phyloP scores from a whole-genome alignment of 2,797 vertebrate genomes.

The Bovichtus variegatus region DNA sequence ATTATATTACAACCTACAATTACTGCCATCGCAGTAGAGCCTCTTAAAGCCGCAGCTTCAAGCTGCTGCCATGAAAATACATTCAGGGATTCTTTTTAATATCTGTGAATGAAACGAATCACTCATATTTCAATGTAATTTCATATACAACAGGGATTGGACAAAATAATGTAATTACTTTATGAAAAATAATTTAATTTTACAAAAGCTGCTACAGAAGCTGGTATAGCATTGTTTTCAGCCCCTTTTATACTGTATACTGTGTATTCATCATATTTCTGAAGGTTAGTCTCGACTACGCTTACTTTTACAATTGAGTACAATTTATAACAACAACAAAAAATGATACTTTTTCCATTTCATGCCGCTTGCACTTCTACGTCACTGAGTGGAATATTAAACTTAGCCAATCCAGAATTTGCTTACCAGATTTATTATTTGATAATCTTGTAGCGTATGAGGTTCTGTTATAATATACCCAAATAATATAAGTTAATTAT shows the following conservation, averaged over 20 bases:
- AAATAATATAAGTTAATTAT: background rate
- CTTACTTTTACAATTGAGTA: no score
- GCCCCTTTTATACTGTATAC: background rate
- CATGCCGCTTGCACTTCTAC: background rate
- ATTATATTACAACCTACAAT: slow-evolving; percentile 31
- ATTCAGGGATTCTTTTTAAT: background rate
- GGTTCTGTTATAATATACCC: background rate
- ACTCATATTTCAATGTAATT: background rate
- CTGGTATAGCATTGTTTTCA: background rate
- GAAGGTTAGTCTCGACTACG: background rate
- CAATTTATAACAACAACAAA: background rate
- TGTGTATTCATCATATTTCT: background rate
- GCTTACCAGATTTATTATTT: background rate
- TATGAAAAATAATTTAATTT: background rate
- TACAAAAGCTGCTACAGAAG: background rate
- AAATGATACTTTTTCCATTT: background rate
- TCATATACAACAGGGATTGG: no score
- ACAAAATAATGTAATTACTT: background rate
- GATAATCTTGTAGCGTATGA: background rate
- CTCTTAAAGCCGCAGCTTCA: slow-evolving; percentile 10
- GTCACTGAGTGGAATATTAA: background rate
- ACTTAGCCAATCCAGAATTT: background rate
- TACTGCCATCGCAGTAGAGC: slow-evolving; percentile 45
- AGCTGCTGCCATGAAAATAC: slow-evolving; percentile 11
- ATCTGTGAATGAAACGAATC: slow-evolving; percentile 6